Percentiles rank a stretch among this genome's conserved stretches.
These are phyloP conservation scores for Patiria miniata DNA, from an alignment of 35 echinoderm and acorn worm genomes.

Conservation along the genomic window DNA sequence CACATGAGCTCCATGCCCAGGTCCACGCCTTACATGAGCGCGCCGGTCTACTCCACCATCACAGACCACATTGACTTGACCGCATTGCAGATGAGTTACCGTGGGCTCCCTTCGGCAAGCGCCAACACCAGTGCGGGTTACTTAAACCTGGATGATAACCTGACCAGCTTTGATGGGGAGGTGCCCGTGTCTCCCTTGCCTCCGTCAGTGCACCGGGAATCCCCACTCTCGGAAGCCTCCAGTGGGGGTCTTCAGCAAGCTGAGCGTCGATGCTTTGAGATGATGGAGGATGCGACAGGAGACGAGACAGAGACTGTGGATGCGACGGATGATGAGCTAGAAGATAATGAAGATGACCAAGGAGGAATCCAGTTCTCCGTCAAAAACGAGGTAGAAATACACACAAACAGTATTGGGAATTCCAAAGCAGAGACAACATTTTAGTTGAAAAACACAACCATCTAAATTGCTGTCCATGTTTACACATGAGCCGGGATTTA, in stretches of 20 bases:
- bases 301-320: conserved; percentile 30
- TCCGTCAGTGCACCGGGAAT: neutral
- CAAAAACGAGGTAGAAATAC: conserved; percentile 2
- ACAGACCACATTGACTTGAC: conserved; percentile 88
- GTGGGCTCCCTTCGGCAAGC: neutral
- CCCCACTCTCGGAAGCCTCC: conserved; percentile 19
- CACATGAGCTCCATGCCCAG: conserved; percentile 56
- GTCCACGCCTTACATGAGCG: conserved; percentile 75
- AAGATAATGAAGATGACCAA: conserved; percentile 28
- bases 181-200: conserved; percentile 32
- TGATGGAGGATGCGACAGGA: conserved; percentile 46
- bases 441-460: neutral
- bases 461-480: too few relatives aligned
- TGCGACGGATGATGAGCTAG: conserved; percentile 25
- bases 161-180: conserved; percentile 26
- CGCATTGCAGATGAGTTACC: conserved; percentile 22
- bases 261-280: conserved; percentile 44
- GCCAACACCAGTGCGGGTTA: conserved; percentile 50
- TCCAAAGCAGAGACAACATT: conserved; percentile 4
- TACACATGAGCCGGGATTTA: too few relatives aligned
- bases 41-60: conserved; percentile 88
- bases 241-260: conserved; percentile 35
- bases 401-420: neutral
- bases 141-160: conserved; percentile 30
- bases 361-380: conserved; percentile 52